phyloP scores from a whole-genome alignment of 1,140 invertebrate genomes.

The Steinernema khuongi region DNA sequence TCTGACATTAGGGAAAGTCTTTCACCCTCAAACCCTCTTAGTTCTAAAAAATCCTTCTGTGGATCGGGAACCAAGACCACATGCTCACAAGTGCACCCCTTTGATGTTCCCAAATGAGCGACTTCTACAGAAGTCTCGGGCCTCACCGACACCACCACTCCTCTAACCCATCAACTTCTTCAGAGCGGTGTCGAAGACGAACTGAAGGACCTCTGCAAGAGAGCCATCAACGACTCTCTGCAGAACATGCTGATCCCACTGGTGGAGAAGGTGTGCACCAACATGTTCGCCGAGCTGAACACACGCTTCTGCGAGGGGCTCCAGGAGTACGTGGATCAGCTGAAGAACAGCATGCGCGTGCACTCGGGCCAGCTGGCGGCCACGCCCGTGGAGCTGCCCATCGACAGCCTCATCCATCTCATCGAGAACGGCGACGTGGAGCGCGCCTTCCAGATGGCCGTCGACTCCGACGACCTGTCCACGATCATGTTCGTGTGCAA shows the following conservation, averaged over 20 bases:
- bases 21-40: too few species aligned
- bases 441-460: background rate
- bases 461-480: background rate
- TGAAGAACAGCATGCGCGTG: background rate
- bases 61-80: too few species aligned
- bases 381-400: background rate
- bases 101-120: too few species aligned
- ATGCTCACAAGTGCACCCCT: too few species aligned
- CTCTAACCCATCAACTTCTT: too few species aligned
- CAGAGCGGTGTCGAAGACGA: background rate
- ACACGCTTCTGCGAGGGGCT: background rate
- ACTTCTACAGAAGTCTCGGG: too few species aligned
- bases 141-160: too few species aligned
- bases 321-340: background rate
- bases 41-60: too few species aligned
- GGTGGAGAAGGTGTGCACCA: background rate
- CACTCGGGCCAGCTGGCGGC: background rate
- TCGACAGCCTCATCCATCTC: background rate
- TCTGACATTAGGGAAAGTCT: too few species aligned
- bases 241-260: background rate
- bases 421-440: background rate
- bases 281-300: background rate
- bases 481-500: conserved; percentile 68
- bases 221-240: background rate
- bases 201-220: background rate